Evolutionary conservation across 2,888 invertebrate genomes (phyloP), one percentile per base, ranked within the genome.

Genomic region (Hesperia comma): DNA sequence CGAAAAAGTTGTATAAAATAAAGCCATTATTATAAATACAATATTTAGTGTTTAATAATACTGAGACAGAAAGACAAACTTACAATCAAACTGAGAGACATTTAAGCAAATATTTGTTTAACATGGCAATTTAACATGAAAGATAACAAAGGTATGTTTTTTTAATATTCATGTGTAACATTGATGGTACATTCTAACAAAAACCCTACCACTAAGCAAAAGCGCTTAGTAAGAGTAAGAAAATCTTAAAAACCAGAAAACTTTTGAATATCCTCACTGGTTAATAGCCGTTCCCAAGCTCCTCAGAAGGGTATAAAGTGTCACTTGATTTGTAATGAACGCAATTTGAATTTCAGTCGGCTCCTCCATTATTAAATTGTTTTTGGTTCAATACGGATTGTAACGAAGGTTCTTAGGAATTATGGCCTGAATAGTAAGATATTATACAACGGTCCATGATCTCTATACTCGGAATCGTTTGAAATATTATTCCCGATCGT

Each of bases 321-420:
- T 41, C 56, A 57, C 56, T 57, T 57, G 56, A 41, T 57, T 57
- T 57, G 40, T 41, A 41, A 57, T 57, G 57, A 21, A 57, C 57
- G 41, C 40, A 57, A 57, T 41, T 41, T 57, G 21, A n/a, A 57
- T 57, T 40, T 41, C 41, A 57, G 19, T n/a, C n/a, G 57, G 21
- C 41, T 19, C 19, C n/a, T 41, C 21, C 57, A 57, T 37, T 33
- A 56, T 56, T 12, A 46, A 46, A 46, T 46, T 37, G 12, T 37
- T 17, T 46, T 17, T 12, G 43, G n/a, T 15, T 7, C 17, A 46
- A 46, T 46, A 17, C 17, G 15, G 43, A 8, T 46, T 17, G 15
- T 46, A 2, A 15, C 17, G 15, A 17, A 6, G 15, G n/a, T 46
- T 46, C 43, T 46, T 46, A 12, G 43, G 43, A 46, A 46, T 46